Base-by-base conservation (phyloP, 2,113 vertebrate genomes). In the Cygnus buccinator region DNA sequence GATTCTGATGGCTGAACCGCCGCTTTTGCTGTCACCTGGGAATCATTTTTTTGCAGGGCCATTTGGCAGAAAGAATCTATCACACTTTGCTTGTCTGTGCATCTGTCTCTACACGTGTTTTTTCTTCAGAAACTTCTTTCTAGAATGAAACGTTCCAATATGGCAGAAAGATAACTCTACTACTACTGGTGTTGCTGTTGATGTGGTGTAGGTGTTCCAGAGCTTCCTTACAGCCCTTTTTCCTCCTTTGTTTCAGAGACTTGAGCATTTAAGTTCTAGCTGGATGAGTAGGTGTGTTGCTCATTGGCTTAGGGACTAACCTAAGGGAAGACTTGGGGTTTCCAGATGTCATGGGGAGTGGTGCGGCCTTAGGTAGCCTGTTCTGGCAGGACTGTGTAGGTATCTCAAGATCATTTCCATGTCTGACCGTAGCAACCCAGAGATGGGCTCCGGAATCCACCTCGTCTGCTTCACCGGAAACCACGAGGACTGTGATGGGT, bases 401-500 rank as follows among this genome's bases (percentile, higher is more conserved):
- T 50, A 4, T 85, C 50, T 92, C 35, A 96, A 54, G 83, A 74
- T 11, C 11, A 4, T 90, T 88, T 93, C 77, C 33, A 1, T 93
- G 63, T 95, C 87, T 94, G 88, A 93, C 22, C 0, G 0, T 4
- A 95, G 96, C 87, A 13, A 80, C 19, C 6, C 1, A n/a, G 84
- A 81, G 68, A 66, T 23, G 41, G 10, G 76, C 19, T 19, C 76
- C 39, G 87, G 81, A 87, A 43, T 6, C 6, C 7, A 66, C 59
- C 29, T 66, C 28, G 0, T 7, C 89, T 62, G 44, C 93, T 62
- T 66, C 94, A 29, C 13, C 1, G 35, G 54, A 63, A 75, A 55
- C 78, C 66, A 90, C 71, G 5, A 84, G 66, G 83, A 81, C 39
- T 37, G 22, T 25, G 68, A 94, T 2, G 82, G 96, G 93, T 96